These are phyloP conservation scores for Ctenopoma kingsleyae DNA, from an alignment of 2,797 vertebrate genomes.

Conservation along the genomic window DNA sequence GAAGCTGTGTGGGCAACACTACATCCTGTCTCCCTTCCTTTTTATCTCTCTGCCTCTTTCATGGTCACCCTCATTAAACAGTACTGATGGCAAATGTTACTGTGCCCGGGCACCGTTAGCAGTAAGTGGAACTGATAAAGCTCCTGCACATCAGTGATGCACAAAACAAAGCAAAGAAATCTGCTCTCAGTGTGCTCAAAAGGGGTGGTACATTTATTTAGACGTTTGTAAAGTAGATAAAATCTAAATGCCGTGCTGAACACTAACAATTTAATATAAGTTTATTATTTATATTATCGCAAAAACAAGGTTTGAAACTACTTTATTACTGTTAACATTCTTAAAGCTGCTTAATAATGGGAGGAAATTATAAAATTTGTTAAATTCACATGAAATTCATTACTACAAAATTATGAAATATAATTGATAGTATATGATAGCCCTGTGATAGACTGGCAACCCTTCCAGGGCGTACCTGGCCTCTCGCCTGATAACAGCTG, in stretches of 20 bases:
- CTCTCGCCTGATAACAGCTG: no score
- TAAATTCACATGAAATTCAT: no score
- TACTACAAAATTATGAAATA: no score
- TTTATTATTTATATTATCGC: background rate
- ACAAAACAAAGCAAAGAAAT: slow-evolving; percentile 32
- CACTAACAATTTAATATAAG: background rate
- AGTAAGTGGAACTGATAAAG: slow-evolving; percentile 36
- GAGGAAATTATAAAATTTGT: no score
- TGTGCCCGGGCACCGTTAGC: slow-evolving; percentile 37
- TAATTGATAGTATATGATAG: no score
- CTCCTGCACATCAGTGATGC: slow-evolving; percentile 17
- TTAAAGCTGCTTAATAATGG: no score
- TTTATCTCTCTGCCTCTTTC: slow-evolving; percentile 57
- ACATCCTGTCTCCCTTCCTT: slow-evolving; percentile 47
- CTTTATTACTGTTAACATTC: no score
- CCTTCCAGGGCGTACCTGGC: no score
- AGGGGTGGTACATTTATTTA: background rate
- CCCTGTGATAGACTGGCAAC: no score
- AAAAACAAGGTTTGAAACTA: no score
- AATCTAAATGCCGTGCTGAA: background rate
- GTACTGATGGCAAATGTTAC: slow-evolving; percentile 46
- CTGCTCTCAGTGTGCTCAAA: slow-evolving; percentile 8
- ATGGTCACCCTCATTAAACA: slow-evolving; percentile 64
- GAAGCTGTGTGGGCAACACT: slow-evolving; percentile 63
- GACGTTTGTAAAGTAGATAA: background rate